A percentile compares a stretch with the other conserved stretches of the same genome.
These are phyloP conservation scores for Megaceryle maxima DNA, from an alignment of 2,113 vertebrate species.

Conservation along the genomic window DNA sequence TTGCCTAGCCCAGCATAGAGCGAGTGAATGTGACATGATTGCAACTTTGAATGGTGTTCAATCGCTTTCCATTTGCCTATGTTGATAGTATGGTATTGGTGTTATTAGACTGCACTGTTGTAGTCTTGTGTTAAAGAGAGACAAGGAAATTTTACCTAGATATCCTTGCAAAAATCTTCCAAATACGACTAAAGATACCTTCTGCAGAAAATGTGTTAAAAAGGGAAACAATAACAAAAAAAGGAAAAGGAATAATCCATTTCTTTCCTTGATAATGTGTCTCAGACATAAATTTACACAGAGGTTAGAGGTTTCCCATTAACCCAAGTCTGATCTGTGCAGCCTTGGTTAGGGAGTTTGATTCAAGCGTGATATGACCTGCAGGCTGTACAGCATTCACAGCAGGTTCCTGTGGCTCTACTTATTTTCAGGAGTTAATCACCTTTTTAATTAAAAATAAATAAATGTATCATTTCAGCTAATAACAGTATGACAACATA, in stretches of 20 bases:
- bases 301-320: background rate
- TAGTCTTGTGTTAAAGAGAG: background rate
- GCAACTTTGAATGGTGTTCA: background rate
- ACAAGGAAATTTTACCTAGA: background rate
- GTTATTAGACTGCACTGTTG: background rate
- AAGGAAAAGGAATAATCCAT: background rate
- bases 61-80: background rate
- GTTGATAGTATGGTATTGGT: background rate
- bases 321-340: background rate
- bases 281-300: background rate
- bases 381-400: background rate
- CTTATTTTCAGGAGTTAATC: background rate
- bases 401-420: background rate
- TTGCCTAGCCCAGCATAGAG: background rate
- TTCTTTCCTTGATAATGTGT: background rate
- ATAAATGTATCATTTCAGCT: background rate
- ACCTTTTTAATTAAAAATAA: background rate
- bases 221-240: background rate
- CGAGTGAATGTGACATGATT: background rate
- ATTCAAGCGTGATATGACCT: background rate
- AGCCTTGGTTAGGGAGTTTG: background rate
- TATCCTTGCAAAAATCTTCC: background rate
- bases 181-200: background rate
- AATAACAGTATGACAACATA: background rate
- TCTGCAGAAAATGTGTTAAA: background rate